Evolutionary conservation across 1,140 invertebrate genomes (phyloP).

Genomic region (Drosophila littoralis): DNA sequence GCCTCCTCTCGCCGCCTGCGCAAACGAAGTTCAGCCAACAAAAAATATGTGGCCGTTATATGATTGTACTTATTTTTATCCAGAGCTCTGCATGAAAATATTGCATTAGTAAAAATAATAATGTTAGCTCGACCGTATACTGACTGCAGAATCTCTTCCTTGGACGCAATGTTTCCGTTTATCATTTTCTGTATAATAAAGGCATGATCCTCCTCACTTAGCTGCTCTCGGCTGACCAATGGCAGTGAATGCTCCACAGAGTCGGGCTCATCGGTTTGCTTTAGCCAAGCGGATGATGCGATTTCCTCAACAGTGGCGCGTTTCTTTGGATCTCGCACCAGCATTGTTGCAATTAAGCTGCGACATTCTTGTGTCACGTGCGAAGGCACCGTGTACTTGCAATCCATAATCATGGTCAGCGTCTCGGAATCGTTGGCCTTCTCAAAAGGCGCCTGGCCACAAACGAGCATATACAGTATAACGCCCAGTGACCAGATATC

Average conservation of each 20-base stretch:
- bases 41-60: conserved; percentile 98
- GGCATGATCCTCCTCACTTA: conserved; percentile 96
- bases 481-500: conserved; percentile 99
- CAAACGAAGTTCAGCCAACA: conserved; percentile 96
- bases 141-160: conserved; percentile 96
- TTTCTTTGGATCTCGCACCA: conserved; percentile 95
- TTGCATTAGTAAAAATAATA: background rate
- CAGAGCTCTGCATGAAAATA: conserved; percentile 89
- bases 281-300: conserved; percentile 94
- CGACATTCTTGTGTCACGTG: conserved; percentile 94
- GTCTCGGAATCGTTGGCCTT: conserved; percentile 99
- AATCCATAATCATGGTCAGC: conserved; percentile 99
- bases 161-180: conserved; percentile 95
- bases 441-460: conserved; percentile 98
- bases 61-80: conserved; percentile 99
- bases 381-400: conserved; percentile 97
- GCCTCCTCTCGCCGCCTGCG: conserved; percentile 89
- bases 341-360: conserved; percentile 95
- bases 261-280: conserved; percentile 78
- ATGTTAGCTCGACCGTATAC: conserved; percentile 52
- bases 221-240: conserved; percentile 91
- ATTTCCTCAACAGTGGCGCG: conserved; percentile 95
- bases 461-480: conserved; percentile 99
- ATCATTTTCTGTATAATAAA: conserved; percentile 98
- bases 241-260: conserved; percentile 88